phyloP scores from a whole-genome alignment of 1,140 invertebrate species.

The Agrypnia vestita region DNA sequence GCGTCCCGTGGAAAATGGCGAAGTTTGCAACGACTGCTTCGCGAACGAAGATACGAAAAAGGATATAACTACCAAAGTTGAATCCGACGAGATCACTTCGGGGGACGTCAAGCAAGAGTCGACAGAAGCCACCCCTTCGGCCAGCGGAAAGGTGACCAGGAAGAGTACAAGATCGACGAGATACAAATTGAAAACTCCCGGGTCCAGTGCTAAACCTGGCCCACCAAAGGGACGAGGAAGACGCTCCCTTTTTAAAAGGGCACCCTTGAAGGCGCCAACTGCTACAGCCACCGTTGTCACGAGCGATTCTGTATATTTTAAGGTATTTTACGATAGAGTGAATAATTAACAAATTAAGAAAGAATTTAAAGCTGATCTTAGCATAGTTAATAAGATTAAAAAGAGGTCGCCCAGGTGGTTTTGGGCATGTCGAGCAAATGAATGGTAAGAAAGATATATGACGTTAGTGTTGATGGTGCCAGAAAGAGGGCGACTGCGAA shows the following conservation, averaged over 20 bases:
- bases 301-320: slow-evolving; percentile 87
- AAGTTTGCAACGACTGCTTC: slow-evolving; percentile 72
- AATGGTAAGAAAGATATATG: too few species aligned
- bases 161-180: slow-evolving; percentile 70
- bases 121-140: slow-evolving; percentile 64
- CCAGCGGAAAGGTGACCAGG: slow-evolving; percentile 66
- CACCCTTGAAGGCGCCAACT: slow-evolving; percentile 85
- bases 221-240: slow-evolving; percentile 82
- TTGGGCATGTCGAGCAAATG: too few species aligned
- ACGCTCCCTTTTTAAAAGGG: slow-evolving; percentile 86
- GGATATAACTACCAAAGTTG: slow-evolving; percentile 63
- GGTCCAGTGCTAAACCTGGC: slow-evolving; percentile 63
- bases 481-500: too few species aligned
- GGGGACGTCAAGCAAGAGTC: slow-evolving; percentile 65
- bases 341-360: too few species aligned
- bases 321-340: slow-evolving; percentile 77
- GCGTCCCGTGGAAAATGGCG: slow-evolving; percentile 68
- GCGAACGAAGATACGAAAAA: slow-evolving; percentile 64
- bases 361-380: too few species aligned
- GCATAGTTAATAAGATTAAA: too few species aligned
- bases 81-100: slow-evolving; percentile 63
- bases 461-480: too few species aligned
- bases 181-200: slow-evolving; percentile 68
- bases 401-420: too few species aligned
- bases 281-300: slow-evolving; percentile 87